These are phyloP conservation scores for Scelioninae gen. 1 DNA, from an alignment of 2,888 invertebrate genomes.

Conservation along the genomic window DNA sequence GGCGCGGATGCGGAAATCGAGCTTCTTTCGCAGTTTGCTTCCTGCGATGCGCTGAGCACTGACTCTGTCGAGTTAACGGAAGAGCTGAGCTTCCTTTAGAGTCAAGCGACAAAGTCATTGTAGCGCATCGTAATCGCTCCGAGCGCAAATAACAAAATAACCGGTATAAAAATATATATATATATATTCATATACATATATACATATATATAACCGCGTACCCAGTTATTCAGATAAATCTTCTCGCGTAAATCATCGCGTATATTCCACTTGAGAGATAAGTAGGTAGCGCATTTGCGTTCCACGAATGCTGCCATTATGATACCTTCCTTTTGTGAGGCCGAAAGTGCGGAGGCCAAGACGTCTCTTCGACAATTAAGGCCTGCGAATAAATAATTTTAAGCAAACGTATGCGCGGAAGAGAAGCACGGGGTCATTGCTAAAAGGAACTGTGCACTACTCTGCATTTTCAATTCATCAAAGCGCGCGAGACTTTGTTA, in stretches of 20 bases:
- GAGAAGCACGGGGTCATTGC: background rate
- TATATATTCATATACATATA: too few relatives aligned
- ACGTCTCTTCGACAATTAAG: slow-evolving; percentile 17
- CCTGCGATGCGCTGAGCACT: slow-evolving; percentile 35
- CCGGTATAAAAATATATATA: slow-evolving; percentile 20
- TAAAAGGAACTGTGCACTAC: too few relatives aligned
- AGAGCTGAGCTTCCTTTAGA: slow-evolving; percentile 48
- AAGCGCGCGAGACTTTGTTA: background rate
- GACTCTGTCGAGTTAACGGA: slow-evolving; percentile 39
- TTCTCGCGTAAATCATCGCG: slow-evolving; percentile 50
- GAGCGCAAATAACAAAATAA: slow-evolving; percentile 53
- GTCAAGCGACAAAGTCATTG: slow-evolving; percentile 36
- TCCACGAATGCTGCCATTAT: slow-evolving; percentile 44
- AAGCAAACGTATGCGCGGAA: slow-evolving; percentile 17
- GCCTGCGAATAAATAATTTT: slow-evolving; percentile 33
- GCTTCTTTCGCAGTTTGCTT: slow-evolving; percentile 62
- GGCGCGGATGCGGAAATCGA: slow-evolving; percentile 65
- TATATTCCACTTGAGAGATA: slow-evolving; percentile 51
- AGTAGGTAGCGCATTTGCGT: slow-evolving; percentile 56
- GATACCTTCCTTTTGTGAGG: slow-evolving; percentile 40
- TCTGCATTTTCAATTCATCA: background rate
- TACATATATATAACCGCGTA: too few relatives aligned
- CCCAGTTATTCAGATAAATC: slow-evolving; percentile 48
- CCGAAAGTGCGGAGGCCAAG: background rate
- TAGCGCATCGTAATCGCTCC: slow-evolving; percentile 30